phyloP scores from a whole-genome alignment of 2,113 vertebrate genomes.

The Coregonus clupeaformis region DNA sequence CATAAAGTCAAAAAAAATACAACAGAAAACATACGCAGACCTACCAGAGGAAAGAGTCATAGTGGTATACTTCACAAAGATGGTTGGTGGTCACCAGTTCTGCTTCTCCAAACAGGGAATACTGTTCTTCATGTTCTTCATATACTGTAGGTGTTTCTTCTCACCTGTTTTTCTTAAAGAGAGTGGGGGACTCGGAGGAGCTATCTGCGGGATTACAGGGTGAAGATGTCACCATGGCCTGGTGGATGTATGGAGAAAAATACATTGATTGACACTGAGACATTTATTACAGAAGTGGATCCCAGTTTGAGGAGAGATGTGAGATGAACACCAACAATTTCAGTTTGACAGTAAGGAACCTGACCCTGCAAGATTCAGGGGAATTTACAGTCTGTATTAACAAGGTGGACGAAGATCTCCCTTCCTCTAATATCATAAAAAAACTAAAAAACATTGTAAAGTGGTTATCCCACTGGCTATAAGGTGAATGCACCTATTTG shows the following conservation, averaged over 20 bases:
- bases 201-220: neutral
- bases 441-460: too few species aligned
- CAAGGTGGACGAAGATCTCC: too few species aligned
- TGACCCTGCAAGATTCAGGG: conserved; percentile 53
- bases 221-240: fast-evolving
- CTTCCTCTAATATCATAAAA: too few species aligned
- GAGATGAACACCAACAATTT: neutral
- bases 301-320: conserved; percentile 22
- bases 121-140: too few species aligned
- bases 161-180: conserved; percentile 22
- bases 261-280: fast-evolving
- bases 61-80: too few species aligned
- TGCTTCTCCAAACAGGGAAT: too few species aligned
- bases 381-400: neutral
- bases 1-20: too few species aligned
- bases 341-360: conserved; percentile 32
- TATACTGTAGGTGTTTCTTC: conserved; percentile 14
- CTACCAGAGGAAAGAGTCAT: too few species aligned
- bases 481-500: too few species aligned
- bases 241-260: fast-evolving
- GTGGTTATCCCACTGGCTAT: too few species aligned
- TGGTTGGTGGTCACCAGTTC: too few species aligned
- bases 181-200: conserved; percentile 48
- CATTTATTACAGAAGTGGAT: fast-evolving
- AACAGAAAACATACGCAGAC: too few species aligned